Percentiles rank a stretch among this genome's conserved stretches.
phyloP scores from a whole-genome alignment of 2,797 vertebrate genomes.

The Prunella strophiata region DNA sequence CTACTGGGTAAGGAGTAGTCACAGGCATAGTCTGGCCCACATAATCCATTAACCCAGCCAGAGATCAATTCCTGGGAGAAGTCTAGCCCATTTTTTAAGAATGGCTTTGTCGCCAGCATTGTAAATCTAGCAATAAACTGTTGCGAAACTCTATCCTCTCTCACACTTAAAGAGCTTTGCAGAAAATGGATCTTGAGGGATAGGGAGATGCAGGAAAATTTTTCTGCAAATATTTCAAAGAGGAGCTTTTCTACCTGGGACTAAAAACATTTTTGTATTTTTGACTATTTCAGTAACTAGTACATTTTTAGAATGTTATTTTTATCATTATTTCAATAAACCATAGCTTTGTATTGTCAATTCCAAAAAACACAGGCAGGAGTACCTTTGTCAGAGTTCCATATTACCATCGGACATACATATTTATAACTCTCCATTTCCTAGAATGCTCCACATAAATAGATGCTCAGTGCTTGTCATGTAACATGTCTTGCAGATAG shows the following conservation, averaged over 20 bases:
- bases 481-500: conserved; percentile 32
- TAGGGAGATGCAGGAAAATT: not conserved
- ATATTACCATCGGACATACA: conserved; percentile 25
- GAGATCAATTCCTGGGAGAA: conserved; percentile 31
- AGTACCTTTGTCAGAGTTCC: not conserved
- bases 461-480: conserved; percentile 46
- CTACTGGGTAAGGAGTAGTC: not conserved
- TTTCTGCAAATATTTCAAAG: not conserved
- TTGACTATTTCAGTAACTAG: not conserved
- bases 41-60: not conserved
- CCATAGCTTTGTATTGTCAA: not conserved
- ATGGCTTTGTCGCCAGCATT: not conserved
- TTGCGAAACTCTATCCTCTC: conserved; percentile 19
- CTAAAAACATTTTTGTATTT: not conserved
- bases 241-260: not conserved
- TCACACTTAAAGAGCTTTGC: not conserved
- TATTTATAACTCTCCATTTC: conserved; percentile 54
- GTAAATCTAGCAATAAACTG: conserved; percentile 55
- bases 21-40: not conserved
- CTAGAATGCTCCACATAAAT: conserved; percentile 42
- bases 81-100: conserved; percentile 21
- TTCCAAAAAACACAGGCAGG: not conserved
- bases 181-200: not conserved
- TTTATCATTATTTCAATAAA: not conserved
- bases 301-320: not conserved